Evolutionary conservation across 2,888 invertebrate genomes (phyloP).

Genomic region (Cristatella mucedo): DNA sequence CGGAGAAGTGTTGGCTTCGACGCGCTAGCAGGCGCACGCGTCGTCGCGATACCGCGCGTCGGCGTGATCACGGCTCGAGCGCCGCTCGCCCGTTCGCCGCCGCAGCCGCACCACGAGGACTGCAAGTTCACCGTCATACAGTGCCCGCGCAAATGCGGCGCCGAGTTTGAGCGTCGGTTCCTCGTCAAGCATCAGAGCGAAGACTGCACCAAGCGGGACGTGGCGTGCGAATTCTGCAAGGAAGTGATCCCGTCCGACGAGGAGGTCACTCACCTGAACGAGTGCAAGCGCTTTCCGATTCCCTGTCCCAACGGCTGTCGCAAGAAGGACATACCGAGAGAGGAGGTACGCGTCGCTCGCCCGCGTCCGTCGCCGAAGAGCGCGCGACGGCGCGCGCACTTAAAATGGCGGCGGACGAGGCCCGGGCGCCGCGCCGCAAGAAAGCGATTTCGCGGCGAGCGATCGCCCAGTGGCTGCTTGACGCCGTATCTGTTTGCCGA

Average conservation of each 20-base stretch:
- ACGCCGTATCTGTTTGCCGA: no score
- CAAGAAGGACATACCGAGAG: constrained; percentile 18
- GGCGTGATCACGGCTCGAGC: no score
- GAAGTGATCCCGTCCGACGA: constrained; percentile 15
- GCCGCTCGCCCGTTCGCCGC: no score
- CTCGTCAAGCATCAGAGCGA: constrained; percentile 17
- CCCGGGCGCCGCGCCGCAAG: no score
- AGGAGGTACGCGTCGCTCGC: constrained; percentile 16
- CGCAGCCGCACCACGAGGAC: constrained; percentile 18
- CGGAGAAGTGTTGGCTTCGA: no score
- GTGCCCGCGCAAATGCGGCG: constrained; percentile 20
- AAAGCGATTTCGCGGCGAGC: no score
- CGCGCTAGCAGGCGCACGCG: no score
- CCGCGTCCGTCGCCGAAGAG: no score
- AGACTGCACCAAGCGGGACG: constrained; percentile 20
- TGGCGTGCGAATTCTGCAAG: constrained; percentile 21
- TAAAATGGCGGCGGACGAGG: no score
- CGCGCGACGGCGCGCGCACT: no score
- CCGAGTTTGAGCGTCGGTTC: constrained; percentile 17
- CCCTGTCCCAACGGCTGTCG: constrained; percentile 24
- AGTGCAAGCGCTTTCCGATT: constrained; percentile 19
- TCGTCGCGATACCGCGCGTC: no score
- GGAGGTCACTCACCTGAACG: constrained; percentile 18
- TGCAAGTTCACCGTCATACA: constrained; percentile 17
- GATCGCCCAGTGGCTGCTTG: no score